These are phyloP conservation scores for Cryptocheilus praepositus DNA, from an alignment of 2,888 invertebrate genomes.

Conservation along the genomic window DNA sequence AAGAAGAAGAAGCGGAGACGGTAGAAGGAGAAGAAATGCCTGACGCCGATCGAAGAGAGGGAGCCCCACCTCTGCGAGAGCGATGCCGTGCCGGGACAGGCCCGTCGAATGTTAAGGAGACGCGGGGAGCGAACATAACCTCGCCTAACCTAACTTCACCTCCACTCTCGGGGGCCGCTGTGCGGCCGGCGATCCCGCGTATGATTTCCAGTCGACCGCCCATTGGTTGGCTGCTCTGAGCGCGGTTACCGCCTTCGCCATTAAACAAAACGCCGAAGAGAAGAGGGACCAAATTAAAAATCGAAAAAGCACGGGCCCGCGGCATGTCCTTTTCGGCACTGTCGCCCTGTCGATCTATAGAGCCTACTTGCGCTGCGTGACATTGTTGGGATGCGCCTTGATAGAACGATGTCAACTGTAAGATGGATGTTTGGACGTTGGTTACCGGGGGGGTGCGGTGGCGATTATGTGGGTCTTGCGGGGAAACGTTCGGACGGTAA, in stretches of 20 bases:
- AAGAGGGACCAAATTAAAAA: constrained; percentile 54
- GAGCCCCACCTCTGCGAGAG: constrained; percentile 61
- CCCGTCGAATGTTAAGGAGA: constrained; percentile 71
- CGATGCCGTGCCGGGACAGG: constrained; percentile 67
- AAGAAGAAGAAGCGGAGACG: constrained; percentile 23
- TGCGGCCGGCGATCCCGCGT: constrained; percentile 68
- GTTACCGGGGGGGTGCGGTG: too few species aligned
- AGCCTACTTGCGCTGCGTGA: too few species aligned
- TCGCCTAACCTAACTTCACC: constrained; percentile 66
- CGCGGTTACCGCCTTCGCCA: constrained; percentile 64
- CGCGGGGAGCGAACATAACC: constrained; percentile 61
- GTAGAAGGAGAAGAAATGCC: constrained; percentile 54
- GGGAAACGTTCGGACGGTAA: background rate
- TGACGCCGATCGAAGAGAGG: constrained; percentile 63
- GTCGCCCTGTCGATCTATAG: too few species aligned
- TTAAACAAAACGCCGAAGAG: constrained; percentile 59
- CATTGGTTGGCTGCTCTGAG: constrained; percentile 63
- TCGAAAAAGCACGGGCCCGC: constrained; percentile 28
- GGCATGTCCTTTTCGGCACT: background rate
- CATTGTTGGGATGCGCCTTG: too few species aligned
- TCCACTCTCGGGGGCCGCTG: constrained; percentile 61
- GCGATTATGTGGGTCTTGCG: too few species aligned
- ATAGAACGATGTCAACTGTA: too few species aligned
- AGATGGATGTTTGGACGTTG: too few species aligned
- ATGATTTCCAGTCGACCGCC: constrained; percentile 69